Evolutionary conservation across 2,797 vertebrate species (phyloP).

Genomic region (Anabas testudineus): DNA sequence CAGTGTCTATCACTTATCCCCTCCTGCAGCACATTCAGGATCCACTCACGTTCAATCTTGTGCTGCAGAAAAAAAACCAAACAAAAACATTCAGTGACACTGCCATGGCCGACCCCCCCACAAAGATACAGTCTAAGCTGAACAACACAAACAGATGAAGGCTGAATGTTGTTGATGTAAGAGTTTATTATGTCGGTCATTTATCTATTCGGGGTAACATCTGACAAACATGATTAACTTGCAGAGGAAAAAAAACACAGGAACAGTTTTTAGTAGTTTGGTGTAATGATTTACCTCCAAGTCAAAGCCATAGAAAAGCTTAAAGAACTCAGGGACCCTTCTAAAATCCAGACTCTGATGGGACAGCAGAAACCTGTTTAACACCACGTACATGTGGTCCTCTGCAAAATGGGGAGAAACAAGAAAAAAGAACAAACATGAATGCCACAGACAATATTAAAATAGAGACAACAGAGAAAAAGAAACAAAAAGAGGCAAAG

Average conservation of each 20-base stretch:
- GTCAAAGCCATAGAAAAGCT: slow-evolving; percentile 94
- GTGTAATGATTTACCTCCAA: slow-evolving; percentile 86
- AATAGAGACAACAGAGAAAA: neutral
- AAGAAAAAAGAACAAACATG: neutral
- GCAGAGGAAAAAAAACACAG: neutral
- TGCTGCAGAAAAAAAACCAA: slow-evolving; percentile 82
- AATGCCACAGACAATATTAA: neutral
- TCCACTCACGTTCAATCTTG: slow-evolving; percentile 91
- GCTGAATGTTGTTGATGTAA: slow-evolving; percentile 41
- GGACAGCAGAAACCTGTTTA: slow-evolving; percentile 92
- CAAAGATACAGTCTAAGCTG: slow-evolving; percentile 26
- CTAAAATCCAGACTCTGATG: slow-evolving; percentile 91
- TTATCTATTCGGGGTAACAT: slow-evolving; percentile 7
- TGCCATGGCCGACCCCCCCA: neutral
- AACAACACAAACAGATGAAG: slow-evolving; percentile 51
- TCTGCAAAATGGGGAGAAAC: slow-evolving; percentile 78
- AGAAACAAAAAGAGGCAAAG: neutral
- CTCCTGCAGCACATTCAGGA: slow-evolving; percentile 88
- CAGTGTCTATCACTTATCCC: slow-evolving; percentile 89
- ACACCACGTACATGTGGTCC: slow-evolving; percentile 94
- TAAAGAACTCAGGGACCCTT: slow-evolving; percentile 94
- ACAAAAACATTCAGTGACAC: slow-evolving; percentile 16
- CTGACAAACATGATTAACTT: neutral
- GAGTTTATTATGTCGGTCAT: slow-evolving; percentile 37
- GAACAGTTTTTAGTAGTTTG: neutral